Evolutionary conservation across 2,888 invertebrate genomes (phyloP), one percentile per base, ranked within the genome.

Genomic region (Mimumesa dahlbomi): DNA sequence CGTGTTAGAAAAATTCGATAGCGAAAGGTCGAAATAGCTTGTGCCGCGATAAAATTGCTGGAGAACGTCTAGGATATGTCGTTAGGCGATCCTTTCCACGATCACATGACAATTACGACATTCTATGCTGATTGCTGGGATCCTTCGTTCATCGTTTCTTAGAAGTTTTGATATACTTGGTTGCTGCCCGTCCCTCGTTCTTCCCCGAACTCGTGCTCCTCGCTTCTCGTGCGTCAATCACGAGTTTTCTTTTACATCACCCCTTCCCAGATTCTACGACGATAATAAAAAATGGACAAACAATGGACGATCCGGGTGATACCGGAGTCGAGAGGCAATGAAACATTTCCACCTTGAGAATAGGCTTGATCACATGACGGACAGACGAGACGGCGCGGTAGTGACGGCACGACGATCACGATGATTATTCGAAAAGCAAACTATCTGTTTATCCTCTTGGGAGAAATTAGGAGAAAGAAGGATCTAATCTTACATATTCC

Each of bases 101-200:
- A 69, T 69, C 68, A 66, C 59, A 69, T 59, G 59, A 69, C 58
- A 63, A 50, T 72, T 68, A 59, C 62, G 58, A 58, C 62, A 72
- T 57, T 62, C 62, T 63, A 40, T 72, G 63, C 62, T 31, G 58
- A 72, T 72, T 54, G 31, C 7, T 40, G 38, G 13, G 43, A 54
- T 59, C 63, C 57, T 13, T 25, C 25, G 45, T 58, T 69, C 49
- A 13, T 38, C n/a, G 49, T 46, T 76, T 74, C 77, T 54, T 29
- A 59, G 77, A 77, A 77, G 42, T 61, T 74, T 70, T 65, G 57
- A 59, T 68, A 48, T 50, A 19, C 29, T 29, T 38, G 19, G n/a
- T 42, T 16, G 34, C 40, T 7, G 53, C 36, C 46, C 40, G 49
- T 57, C 45, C 57, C 72, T 49, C 38, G 49, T 25, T 57, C 14